Base-by-base conservation (phyloP, 2,888 invertebrate genomes). In the Sinopyrophorus schimmeli region DNA sequence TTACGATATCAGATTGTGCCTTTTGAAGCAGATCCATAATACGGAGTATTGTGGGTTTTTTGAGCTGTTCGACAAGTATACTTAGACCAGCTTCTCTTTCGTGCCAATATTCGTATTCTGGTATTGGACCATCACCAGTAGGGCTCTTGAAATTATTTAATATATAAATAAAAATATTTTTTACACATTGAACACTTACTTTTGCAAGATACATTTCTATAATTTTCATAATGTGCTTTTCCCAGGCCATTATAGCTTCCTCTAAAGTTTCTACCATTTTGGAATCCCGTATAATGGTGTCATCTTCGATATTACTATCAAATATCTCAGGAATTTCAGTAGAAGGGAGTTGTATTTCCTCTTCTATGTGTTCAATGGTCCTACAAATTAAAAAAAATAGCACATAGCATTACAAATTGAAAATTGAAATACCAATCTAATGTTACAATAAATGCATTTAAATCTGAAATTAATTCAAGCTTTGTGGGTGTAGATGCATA, bases 101-200 rank as follows among this genome's bases (percentile, higher is more conserved):
- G 38, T 87, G 80, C 94, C 94, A 95, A 62, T 88, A 89, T 51
- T 86, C 84, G 65, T 89, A 89, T 68, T 93, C 93, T 0, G 89
- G 85, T 41, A 93, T 79, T 0, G 93, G 92, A 0, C 89, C 89
- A 48, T 84, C 81, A 0, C 87, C 88, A 30, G 80, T 79, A 0
- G 83, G 79, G 47, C 77, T 72, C 79, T n/a, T 81, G 59, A 47
- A 62, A 61, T n/a, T n/a, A n/a, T 16, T 17, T 23, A 40, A 10
- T 16, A 31, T 42, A n/a, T n/a, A 3, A 18, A 20, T 11, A 28
- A 17, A 37, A 12, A 21, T 7, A 23, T 11, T 18, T 26, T 28
- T n/a, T 24, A 5, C 3, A 18, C 3, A 6, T 34, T n/a, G n/a
- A 5, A 11, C 14, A 20, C 3, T 24, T 65, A 80, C 81, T 74